These are phyloP conservation scores for Lepidocyrtoides sp. DNA, from an alignment of 2,888 invertebrate species.

Conservation along the genomic window DNA sequence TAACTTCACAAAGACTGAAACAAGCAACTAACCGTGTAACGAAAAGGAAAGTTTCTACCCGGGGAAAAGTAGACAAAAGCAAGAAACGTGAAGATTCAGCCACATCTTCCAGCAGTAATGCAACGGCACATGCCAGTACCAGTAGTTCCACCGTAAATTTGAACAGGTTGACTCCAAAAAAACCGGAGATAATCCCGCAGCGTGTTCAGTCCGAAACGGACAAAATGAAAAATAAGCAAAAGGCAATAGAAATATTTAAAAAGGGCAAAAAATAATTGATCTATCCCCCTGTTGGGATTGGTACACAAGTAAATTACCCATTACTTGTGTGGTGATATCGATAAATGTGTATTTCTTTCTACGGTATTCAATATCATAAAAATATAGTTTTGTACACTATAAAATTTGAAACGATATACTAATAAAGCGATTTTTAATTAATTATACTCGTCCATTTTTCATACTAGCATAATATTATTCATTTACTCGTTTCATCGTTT, in stretches of 20 bases:
- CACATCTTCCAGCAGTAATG: neutral
- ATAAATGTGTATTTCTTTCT: too few species aligned
- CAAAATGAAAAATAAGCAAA: constrained; percentile 90
- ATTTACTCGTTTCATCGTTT: neutral
- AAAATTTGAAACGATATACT: too few species aligned
- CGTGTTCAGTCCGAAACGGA: constrained; percentile 90
- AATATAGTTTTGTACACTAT: too few species aligned
- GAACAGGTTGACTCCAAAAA: constrained; percentile 39
- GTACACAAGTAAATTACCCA: too few species aligned
- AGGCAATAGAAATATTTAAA: constrained; percentile 91
- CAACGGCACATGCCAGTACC: neutral
- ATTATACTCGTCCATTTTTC: neutral
- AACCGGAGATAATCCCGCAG: constrained; percentile 91
- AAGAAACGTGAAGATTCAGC: constrained; percentile 36
- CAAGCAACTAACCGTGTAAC: constrained; percentile 17
- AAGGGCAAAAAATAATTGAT: constrained; percentile 71
- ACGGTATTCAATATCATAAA: too few species aligned
- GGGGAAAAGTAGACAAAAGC: neutral
- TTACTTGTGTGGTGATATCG: too few species aligned
- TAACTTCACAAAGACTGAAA: constrained; percentile 22
- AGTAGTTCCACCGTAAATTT: neutral
- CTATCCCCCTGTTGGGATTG: too few species aligned
- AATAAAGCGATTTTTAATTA: neutral
- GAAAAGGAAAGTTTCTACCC: constrained; percentile 17
- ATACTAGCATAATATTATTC: neutral